Conservation (phyloP, 1,140 invertebrate species). For the Aphaenogaster floridana region DNA sequence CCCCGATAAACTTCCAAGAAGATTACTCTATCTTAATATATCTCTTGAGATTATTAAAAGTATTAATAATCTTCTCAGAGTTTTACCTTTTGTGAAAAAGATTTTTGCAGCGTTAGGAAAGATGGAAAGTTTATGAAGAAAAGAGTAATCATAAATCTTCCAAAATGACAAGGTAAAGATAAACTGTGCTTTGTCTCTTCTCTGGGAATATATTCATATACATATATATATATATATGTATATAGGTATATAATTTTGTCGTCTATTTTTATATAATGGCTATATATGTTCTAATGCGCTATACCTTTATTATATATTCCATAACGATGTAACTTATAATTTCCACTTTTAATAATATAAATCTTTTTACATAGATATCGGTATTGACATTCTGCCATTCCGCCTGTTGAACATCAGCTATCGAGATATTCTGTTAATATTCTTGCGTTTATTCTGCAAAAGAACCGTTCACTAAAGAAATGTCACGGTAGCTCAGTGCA, state of each 20-base stretch:
- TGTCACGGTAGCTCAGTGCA: background rate
- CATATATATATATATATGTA: no score
- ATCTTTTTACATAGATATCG: background rate
- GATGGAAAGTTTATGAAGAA: background rate
- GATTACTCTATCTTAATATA: slow-evolving; percentile 16
- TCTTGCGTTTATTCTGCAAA: background rate
- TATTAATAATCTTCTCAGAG: slow-evolving; percentile 19
- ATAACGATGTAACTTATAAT: background rate
- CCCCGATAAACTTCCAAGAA: slow-evolving; percentile 23
- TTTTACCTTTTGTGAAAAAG: background rate
- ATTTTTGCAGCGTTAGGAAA: background rate
- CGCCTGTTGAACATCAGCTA: background rate
- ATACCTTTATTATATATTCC: background rate
- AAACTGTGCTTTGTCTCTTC: background rate
- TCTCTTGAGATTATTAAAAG: slow-evolving; percentile 29
- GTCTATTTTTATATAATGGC: background rate
- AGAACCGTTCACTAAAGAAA: slow-evolving; percentile 7
- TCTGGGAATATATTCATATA: background rate
- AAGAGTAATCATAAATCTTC: background rate
- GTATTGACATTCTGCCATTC: background rate
- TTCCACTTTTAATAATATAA: background rate
- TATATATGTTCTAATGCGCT: background rate
- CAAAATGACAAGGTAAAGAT: background rate
- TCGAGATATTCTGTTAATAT: background rate
- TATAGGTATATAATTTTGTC: background rate